phyloP scores from a whole-genome alignment of 2,113 vertebrate species.

The Rhizomys pruinosus region DNA sequence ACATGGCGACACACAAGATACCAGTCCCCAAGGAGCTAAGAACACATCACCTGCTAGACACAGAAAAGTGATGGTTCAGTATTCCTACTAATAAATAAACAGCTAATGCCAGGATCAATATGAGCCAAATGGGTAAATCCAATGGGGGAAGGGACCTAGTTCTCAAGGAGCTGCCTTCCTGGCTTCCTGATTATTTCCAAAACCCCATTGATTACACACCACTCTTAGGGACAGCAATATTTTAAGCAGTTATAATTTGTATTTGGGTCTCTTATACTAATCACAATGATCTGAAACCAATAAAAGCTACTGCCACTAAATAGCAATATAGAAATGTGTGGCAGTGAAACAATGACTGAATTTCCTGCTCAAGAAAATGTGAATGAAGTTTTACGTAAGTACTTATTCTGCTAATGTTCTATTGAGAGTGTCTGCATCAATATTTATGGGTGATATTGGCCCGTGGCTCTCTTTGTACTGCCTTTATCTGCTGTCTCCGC shows the following conservation, averaged over 20 bases:
- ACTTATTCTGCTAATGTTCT: background rate
- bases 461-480: background rate
- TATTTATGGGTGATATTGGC: background rate
- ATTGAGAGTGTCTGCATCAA: background rate
- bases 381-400: background rate
- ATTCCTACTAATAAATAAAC: background rate
- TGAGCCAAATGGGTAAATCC: background rate
- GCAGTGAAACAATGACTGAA: background rate
- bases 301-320: background rate
- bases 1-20: background rate
- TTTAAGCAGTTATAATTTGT: conserved; percentile 11
- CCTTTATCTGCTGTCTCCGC: background rate
- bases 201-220: background rate
- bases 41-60: background rate
- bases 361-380: background rate
- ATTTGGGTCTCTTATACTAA: background rate
- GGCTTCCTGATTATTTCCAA: background rate
- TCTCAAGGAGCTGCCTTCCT: background rate
- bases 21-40: background rate
- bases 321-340: background rate
- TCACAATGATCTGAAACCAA: background rate
- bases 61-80: background rate
- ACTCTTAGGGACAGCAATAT: background rate
- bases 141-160: background rate
- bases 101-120: background rate